Conservation (phyloP, 2,113 vertebrate species). For the Nettapus auritus region DNA sequence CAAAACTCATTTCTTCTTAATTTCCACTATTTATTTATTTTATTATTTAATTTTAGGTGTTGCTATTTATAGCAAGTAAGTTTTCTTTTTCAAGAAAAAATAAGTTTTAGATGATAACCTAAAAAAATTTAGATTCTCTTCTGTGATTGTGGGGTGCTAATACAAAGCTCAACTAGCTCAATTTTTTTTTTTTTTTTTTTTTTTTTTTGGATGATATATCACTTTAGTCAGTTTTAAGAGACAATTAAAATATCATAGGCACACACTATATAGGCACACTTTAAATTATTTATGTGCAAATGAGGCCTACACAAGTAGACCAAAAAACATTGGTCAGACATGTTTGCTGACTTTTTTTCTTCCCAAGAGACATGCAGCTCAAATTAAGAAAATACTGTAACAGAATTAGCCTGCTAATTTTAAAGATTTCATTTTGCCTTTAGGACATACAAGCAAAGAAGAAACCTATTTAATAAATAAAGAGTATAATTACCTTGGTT, state of each 20-base stretch:
- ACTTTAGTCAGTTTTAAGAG: neutral
- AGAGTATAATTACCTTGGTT: neutral
- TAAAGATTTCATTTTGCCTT: neutral
- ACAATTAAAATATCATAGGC: neutral
- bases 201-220: neutral
- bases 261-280: neutral
- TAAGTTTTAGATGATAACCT: neutral
- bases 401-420: neutral
- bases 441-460: neutral
- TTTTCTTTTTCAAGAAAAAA: neutral
- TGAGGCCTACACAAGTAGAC: neutral
- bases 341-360: neutral
- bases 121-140: neutral
- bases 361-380: neutral
- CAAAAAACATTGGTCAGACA: neutral
- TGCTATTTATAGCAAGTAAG: neutral
- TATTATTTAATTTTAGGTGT: neutral
- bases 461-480: slow-evolving; percentile 16
- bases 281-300: neutral
- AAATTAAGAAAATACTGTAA: neutral
- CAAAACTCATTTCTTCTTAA: neutral
- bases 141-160: neutral
- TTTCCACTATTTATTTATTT: neutral
- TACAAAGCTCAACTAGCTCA: neutral
- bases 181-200: neutral